Base-by-base conservation (phyloP, 2,888 invertebrate genomes). In the Apamea sordens region DNA sequence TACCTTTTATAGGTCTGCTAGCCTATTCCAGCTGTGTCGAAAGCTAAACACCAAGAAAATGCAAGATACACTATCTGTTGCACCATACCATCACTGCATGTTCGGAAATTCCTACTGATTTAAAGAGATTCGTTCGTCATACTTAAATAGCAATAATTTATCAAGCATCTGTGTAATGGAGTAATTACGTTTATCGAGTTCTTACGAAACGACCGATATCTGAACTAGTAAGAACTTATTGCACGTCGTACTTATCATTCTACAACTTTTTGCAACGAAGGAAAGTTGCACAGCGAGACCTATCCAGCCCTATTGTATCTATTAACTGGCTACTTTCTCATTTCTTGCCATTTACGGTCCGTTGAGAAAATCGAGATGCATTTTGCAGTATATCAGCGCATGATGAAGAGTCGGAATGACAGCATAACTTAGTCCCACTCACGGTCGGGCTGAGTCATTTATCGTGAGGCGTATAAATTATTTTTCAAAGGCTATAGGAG, bases 251-350 rank as follows among this genome's bases (percentile, higher is more conserved):
- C 92, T 91, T 1, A 93, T 93, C 92, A 93, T 93, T 92, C 93
- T 92, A 93, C 95, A 85, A 94, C 91, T 96, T 96, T 96, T 96
- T 96, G 92, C 93, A 77, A 82, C 86, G 89, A 91, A 95, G 93
- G 96, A 96, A 96, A 96, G 96, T 95, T 94, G 94, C 92, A 89
- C 90, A 88, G 92, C 94, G 89, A 93, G 94, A 94, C 94, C 93
- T 94, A 95, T 93, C 93, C 93, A 94, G 95, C 96, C 96, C 96
- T 96, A 97, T 97, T 97, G 96, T 96, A 96, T 96, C 96, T 96
- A 96, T 96, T 96, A 96, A 92, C 93, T 86, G 92, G 93, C 94
- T 94, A 96, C 96, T 97, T 96, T 97, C 96, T 95, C 94, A 95
- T 95, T 96, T 95, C 96, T 93, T 95, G 92, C 96, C 96, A 93